A percentile compares a stretch with the other conserved stretches of the same genome.
These are phyloP conservation scores for Pyrochroa serraticornis DNA, from an alignment of 2,888 invertebrate species.

Conservation along the genomic window DNA sequence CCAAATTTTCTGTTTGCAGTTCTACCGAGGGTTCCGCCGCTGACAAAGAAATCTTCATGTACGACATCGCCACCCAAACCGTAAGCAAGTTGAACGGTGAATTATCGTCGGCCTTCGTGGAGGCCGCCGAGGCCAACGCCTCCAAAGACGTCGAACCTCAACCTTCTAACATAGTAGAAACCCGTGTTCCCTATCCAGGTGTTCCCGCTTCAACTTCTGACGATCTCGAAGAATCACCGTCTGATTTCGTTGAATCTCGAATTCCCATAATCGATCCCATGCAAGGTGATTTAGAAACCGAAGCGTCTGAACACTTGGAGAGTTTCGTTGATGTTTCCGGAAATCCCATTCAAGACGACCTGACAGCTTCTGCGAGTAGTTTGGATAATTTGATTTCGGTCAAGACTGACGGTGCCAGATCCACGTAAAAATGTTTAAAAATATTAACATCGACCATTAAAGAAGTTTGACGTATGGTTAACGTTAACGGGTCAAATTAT, in stretches of 20 bases:
- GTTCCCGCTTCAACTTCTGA: slow-evolving; percentile 9
- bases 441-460: neutral
- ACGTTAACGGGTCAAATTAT: no score
- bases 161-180: slow-evolving; percentile 49
- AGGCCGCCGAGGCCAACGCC: slow-evolving; percentile 86
- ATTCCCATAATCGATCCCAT: slow-evolving; percentile 45
- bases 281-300: slow-evolving; percentile 39
- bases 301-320: slow-evolving; percentile 47
- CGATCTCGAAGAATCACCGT: slow-evolving; percentile 42
- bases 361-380: slow-evolving; percentile 34
- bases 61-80: slow-evolving; percentile 74
- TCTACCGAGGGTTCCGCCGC: slow-evolving; percentile 45
- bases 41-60: slow-evolving; percentile 86
- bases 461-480: slow-evolving; percentile 2
- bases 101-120: slow-evolving; percentile 82
- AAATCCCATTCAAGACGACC: slow-evolving; percentile 36
- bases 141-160: slow-evolving; percentile 48
- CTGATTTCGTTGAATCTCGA: slow-evolving; percentile 44
- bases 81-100: slow-evolving; percentile 82
- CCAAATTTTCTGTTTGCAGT: slow-evolving; percentile 30
- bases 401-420: slow-evolving; percentile 11
- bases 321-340: slow-evolving; percentile 46
- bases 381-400: slow-evolving; percentile 5
- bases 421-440: neutral
- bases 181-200: slow-evolving; percentile 41